Percentiles rank a stretch among this genome's conserved stretches.
phyloP scores from a whole-genome alignment of 30 jellyfish, hydroid and myxozoan genomes.

The Turritopsis rubra region DNA sequence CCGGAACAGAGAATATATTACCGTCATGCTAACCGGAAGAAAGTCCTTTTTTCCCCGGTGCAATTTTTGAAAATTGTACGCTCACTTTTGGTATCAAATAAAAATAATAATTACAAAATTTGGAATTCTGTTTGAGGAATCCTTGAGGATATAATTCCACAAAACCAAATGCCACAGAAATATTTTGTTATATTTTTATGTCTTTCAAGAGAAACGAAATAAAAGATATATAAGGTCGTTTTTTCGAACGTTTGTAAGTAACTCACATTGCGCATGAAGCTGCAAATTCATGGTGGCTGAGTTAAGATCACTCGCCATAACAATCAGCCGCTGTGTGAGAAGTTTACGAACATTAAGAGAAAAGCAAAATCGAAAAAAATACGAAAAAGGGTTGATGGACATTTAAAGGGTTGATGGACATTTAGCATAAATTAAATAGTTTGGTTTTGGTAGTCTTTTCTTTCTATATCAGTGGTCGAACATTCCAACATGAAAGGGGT shows the following conservation, averaged over 20 bases:
- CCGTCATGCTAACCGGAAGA: too few relatives aligned
- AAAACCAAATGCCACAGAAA: too few relatives aligned
- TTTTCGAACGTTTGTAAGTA: neutral
- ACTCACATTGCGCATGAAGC: conserved; percentile 2
- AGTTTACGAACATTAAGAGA: neutral
- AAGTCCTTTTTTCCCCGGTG: too few relatives aligned
- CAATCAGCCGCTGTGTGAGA: conserved; percentile 7
- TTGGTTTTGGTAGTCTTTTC: neutral
- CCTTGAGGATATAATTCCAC: too few relatives aligned
- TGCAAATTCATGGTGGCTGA: conserved; percentile 10
- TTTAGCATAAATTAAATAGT: neutral
- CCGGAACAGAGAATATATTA: too few relatives aligned
- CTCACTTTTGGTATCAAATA: too few relatives aligned
- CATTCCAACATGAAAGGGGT: neutral
- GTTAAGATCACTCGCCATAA: conserved; percentile 1
- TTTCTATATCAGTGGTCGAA: neutral
- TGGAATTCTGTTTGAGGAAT: too few relatives aligned
- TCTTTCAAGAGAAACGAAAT: too few relatives aligned
- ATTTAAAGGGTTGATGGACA: neutral
- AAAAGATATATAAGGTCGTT: too few relatives aligned
- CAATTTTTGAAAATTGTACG: too few relatives aligned
- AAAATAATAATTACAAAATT: too few relatives aligned
- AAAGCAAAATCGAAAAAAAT: neutral
- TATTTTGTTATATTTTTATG: too few relatives aligned
- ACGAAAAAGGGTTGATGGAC: neutral